A percentile compares a stretch with the other conserved stretches of the same genome.
Conservation (phyloP, 2,113 vertebrate species). For the Saccopteryx bilineata region DNA sequence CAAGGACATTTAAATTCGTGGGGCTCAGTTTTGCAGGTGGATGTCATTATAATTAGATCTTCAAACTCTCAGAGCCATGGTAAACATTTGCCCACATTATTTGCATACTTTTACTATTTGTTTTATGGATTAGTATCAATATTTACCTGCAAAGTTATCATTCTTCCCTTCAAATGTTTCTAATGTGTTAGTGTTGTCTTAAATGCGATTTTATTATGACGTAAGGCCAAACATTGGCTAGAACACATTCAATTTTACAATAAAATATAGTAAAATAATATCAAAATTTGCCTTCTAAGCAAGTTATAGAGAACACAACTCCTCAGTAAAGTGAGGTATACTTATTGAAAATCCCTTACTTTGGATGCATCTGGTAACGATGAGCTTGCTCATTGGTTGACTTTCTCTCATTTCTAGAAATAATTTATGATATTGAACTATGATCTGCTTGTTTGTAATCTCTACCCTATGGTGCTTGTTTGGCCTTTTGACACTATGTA, state of each 20-base stretch:
- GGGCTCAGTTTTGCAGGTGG: neutral
- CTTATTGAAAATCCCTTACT: neutral
- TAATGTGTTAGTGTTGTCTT: conserved; percentile 3
- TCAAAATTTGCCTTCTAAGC: neutral
- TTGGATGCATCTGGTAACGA: neutral
- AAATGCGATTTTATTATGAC: neutral
- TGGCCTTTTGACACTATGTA: conserved; percentile 48
- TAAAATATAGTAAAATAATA: conserved; percentile 19
- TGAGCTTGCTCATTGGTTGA: neutral
- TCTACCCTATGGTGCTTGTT: conserved; percentile 9
- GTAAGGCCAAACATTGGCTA: neutral
- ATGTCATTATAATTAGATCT: neutral
- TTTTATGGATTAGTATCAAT: neutral
- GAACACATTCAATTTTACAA: conserved; percentile 47
- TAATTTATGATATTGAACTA: conserved; percentile 24
- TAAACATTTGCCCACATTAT: neutral
- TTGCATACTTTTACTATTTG: neutral
- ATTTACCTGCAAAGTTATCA: neutral
- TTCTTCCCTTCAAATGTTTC: conserved; percentile 12
- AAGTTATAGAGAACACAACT: conserved; percentile 8
- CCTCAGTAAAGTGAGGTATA: neutral
- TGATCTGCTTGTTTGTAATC: conserved; percentile 31
- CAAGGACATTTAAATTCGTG: neutral
- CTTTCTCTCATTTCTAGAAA: conserved; percentile 36
- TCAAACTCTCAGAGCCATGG: neutral